Conservation (phyloP, 2,113 vertebrate species). For the Mustela nigripes region DNA sequence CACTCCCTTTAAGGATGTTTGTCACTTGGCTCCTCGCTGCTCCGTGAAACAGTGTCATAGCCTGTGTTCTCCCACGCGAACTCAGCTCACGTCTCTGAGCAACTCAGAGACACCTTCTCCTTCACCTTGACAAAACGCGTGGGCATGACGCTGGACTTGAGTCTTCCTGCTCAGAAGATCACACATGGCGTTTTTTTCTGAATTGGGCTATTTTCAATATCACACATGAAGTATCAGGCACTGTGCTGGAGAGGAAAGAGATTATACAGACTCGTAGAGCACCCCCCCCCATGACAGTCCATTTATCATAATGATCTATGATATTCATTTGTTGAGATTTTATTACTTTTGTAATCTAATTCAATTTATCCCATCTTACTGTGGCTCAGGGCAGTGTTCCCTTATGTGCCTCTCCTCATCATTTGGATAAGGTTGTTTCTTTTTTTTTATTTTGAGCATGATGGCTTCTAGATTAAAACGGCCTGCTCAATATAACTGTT, state of each 20-base stretch:
- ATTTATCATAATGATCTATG: constrained; percentile 78
- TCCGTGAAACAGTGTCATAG: neutral
- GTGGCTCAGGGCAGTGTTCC: constrained; percentile 46
- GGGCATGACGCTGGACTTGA: neutral
- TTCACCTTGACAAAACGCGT: neutral
- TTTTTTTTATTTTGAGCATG: constrained; percentile 76
- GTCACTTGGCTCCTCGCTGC: neutral
- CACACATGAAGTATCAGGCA: constrained; percentile 12
- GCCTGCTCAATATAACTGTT: constrained; percentile 77
- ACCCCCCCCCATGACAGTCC: constrained; percentile 21
- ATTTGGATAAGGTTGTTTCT: constrained; percentile 77
- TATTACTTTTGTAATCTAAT: constrained; percentile 82
- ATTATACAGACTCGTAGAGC: constrained; percentile 32
- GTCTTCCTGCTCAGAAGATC: neutral
- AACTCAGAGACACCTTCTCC: neutral
- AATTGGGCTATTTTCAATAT: constrained; percentile 25
- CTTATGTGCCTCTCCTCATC: constrained; percentile 53
- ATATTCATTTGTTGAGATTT: constrained; percentile 74
- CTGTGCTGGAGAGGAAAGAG: neutral
- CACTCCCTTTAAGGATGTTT: neutral
- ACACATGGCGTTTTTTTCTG: neutral
- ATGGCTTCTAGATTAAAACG: constrained; percentile 81
- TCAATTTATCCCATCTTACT: constrained; percentile 69
- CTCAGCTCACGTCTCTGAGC: neutral
- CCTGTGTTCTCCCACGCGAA: neutral